Percentiles rank a stretch among this genome's conserved stretches.
Evolutionary conservation across 1,140 invertebrate species (phyloP).

Genomic region (Periplaneta americana): DNA sequence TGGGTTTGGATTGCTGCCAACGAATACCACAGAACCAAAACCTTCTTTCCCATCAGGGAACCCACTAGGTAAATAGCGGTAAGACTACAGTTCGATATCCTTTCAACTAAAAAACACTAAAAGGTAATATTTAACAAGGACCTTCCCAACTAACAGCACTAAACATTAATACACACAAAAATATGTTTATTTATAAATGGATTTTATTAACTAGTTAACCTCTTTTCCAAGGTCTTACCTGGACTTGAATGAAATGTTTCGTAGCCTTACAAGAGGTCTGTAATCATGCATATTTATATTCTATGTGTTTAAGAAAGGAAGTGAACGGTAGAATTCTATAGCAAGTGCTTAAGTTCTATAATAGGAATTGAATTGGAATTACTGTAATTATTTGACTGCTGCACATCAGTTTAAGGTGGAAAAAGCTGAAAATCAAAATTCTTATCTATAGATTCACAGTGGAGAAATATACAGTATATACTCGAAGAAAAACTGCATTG

Average conservation of each 20-base stretch:
- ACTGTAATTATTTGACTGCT: too few relatives aligned
- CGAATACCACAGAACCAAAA: conserved; percentile 1
- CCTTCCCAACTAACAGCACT: not conserved
- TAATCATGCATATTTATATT: not conserved
- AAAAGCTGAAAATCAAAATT: too few relatives aligned
- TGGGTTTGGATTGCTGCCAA: conserved; percentile 14
- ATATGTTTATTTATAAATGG: not conserved
- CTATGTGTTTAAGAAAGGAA: not conserved
- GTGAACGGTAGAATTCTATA: too few relatives aligned
- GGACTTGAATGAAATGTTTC: not conserved
- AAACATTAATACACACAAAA: not conserved
- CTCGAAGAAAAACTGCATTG: too few relatives aligned
- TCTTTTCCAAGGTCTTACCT: conserved; percentile 13
- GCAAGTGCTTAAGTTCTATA: too few relatives aligned
- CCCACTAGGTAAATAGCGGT: conserved; percentile 13
- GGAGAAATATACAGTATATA: too few relatives aligned
- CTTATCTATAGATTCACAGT: too few relatives aligned
- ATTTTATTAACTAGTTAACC: conserved; percentile 2
- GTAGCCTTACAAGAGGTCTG: not conserved
- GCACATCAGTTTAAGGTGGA: too few relatives aligned
- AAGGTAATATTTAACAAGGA: not conserved
- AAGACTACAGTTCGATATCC: not conserved
- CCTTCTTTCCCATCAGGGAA: conserved; percentile 4
- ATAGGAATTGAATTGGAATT: too few relatives aligned
- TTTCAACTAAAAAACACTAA: not conserved